These are phyloP conservation scores for Ennomos fuscantarius DNA, from an alignment of 2,888 invertebrate species.

Conservation along the genomic window DNA sequence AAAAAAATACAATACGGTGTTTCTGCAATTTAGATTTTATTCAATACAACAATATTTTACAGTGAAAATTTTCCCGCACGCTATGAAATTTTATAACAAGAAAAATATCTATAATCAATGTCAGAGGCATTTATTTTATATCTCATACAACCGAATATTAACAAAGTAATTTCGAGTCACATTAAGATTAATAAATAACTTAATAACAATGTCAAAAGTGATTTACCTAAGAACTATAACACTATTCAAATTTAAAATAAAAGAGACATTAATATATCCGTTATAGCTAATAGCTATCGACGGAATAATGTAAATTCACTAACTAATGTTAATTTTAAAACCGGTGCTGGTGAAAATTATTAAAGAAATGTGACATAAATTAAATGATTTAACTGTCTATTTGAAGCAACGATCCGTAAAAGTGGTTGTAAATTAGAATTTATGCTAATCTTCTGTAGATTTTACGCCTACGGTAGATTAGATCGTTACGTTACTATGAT, in stretches of 20 bases:
- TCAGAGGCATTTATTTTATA: background rate
- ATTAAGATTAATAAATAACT: conserved; percentile 28
- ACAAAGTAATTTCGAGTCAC: conserved; percentile 26
- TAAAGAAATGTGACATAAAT: conserved; percentile 49
- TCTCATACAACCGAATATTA: conserved; percentile 13
- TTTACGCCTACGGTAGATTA: conserved; percentile 62
- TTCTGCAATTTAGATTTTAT: too few relatives aligned
- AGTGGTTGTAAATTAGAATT: conserved; percentile 66
- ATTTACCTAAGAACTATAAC: conserved; percentile 31
- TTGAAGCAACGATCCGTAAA: conserved; percentile 62
- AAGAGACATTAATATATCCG: conserved; percentile 39
- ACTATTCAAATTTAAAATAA: conserved; percentile 29
- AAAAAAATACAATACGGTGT: too few relatives aligned
- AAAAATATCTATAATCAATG: background rate
- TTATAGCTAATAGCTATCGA: conserved; percentile 29
- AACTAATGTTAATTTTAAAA: conserved; percentile 35
- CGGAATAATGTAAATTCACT: conserved; percentile 37
- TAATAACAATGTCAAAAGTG: conserved; percentile 37
- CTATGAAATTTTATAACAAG: too few relatives aligned
- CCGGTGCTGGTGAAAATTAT: conserved; percentile 38
- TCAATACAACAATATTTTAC: too few relatives aligned
- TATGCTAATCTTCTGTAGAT: conserved; percentile 65
- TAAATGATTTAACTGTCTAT: conserved; percentile 57
- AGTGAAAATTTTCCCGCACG: too few relatives aligned
- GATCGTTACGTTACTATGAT: conserved; percentile 42